Conservation (phyloP, 2,113 vertebrate genomes). For the Dascyllus trimaculatus region DNA sequence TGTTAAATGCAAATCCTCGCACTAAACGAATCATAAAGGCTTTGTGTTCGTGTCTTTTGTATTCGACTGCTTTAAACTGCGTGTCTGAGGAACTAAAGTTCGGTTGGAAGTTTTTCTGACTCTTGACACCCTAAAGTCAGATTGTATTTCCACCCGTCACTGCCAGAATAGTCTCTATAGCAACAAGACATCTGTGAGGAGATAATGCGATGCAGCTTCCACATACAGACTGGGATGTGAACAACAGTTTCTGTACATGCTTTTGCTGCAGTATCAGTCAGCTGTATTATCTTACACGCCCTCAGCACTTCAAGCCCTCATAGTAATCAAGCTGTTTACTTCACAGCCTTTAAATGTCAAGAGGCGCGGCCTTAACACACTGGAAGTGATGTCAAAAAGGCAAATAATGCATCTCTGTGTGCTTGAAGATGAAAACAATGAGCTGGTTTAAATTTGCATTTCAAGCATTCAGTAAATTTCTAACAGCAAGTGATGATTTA, state of each 20-base stretch:
- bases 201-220: slow-evolving; percentile 38
- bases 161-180: slow-evolving; percentile 68
- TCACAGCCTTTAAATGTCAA: neutral
- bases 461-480: too few relatives aligned
- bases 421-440: too few relatives aligned
- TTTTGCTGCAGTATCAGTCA: too few relatives aligned
- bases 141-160: slow-evolving; percentile 34
- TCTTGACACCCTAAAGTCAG: neutral
- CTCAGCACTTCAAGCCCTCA: neutral
- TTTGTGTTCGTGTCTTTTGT: too few relatives aligned
- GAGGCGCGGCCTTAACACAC: too few relatives aligned
- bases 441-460: too few relatives aligned
- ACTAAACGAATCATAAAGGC: too few relatives aligned
- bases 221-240: slow-evolving; percentile 3
- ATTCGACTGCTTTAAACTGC: neutral
- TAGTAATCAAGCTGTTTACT: slow-evolving; percentile 1
- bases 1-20: too few relatives aligned
- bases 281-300: neutral
- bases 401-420: too few relatives aligned
- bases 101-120: neutral
- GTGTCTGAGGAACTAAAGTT: neutral
- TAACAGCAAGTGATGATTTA: too few relatives aligned
- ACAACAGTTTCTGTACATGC: neutral
- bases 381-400: too few relatives aligned
- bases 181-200: slow-evolving; percentile 58